Evolutionary conservation across 2,113 vertebrate species (phyloP).

Genomic region (Coreoperca whiteheadi): DNA sequence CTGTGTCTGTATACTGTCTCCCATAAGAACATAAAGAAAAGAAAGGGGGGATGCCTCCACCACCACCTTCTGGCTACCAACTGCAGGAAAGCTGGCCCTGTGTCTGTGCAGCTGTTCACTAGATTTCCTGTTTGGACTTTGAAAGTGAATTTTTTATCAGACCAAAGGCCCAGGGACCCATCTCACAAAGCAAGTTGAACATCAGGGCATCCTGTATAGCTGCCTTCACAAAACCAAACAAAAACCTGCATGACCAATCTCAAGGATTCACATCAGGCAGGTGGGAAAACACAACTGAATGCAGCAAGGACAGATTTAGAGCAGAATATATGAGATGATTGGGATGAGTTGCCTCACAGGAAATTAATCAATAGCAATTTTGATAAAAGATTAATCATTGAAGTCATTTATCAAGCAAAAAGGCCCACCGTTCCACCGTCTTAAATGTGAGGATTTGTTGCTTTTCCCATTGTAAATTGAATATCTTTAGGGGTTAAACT

Average conservation of each 20-base stretch:
- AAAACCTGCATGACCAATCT: constrained; percentile 1
- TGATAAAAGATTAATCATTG: background rate
- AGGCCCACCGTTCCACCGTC: background rate
- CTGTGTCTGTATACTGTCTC: background rate
- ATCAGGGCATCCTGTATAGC: constrained; percentile 6
- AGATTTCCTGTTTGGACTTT: constrained; percentile 48
- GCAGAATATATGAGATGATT: background rate
- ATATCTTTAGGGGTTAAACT: background rate
- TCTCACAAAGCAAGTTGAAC: constrained; percentile 36
- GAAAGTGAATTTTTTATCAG: constrained; percentile 54
- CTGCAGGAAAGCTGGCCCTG: constrained; percentile 5
- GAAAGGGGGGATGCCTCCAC: background rate
- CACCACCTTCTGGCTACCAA: constrained; percentile 14
- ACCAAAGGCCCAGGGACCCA: constrained; percentile 9
- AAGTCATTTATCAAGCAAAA: background rate
- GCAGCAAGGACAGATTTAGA: background rate
- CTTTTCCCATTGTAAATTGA: background rate
- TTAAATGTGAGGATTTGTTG: background rate
- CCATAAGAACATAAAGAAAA: background rate
- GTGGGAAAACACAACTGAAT: background rate
- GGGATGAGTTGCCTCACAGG: background rate
- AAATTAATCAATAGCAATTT: background rate
- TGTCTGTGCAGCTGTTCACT: constrained; percentile 45
- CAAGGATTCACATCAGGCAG: background rate
- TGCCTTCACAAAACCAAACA: constrained; percentile 29